Evolutionary conservation across 2,888 invertebrate species (phyloP).

Genomic region (Polydrusus cervinus): DNA sequence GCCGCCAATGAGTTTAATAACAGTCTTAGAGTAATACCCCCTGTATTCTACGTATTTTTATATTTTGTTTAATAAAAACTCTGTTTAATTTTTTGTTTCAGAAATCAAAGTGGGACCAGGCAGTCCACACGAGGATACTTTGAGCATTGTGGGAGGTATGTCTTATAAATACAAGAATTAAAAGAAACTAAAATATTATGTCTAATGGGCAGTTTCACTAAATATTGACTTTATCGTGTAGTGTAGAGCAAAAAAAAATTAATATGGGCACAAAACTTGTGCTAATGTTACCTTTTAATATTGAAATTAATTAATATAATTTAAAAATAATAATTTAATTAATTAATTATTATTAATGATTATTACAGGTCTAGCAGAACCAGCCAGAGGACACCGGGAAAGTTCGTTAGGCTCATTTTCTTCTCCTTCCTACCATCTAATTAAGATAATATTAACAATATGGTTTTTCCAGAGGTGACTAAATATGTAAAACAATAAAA

Average conservation of each 20-base stretch:
- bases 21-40: too few species aligned
- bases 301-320: too few species aligned
- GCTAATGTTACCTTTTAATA: too few species aligned
- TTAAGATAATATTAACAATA: background rate
- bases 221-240: too few species aligned
- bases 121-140: slow-evolving; percentile 68
- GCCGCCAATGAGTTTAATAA: too few species aligned
- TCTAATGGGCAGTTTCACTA: too few species aligned
- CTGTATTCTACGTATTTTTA: too few species aligned
- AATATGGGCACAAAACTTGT: too few species aligned
- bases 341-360: background rate
- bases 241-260: too few species aligned
- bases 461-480: slow-evolving; percentile 28
- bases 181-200: too few species aligned
- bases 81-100: slow-evolving; percentile 63
- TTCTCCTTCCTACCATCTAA: background rate
- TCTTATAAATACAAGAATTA: slow-evolving; percentile 21
- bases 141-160: slow-evolving; percentile 71
- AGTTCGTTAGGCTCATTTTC: slow-evolving; percentile 11
- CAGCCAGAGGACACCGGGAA: slow-evolving; percentile 66
- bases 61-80: too few species aligned
- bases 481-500: background rate
- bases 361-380: slow-evolving; percentile 68
- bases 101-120: slow-evolving; percentile 71
- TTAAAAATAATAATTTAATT: too few species aligned